Base-by-base conservation (phyloP, 2,888 invertebrate genomes). In the Polyommatus iphigenia region DNA sequence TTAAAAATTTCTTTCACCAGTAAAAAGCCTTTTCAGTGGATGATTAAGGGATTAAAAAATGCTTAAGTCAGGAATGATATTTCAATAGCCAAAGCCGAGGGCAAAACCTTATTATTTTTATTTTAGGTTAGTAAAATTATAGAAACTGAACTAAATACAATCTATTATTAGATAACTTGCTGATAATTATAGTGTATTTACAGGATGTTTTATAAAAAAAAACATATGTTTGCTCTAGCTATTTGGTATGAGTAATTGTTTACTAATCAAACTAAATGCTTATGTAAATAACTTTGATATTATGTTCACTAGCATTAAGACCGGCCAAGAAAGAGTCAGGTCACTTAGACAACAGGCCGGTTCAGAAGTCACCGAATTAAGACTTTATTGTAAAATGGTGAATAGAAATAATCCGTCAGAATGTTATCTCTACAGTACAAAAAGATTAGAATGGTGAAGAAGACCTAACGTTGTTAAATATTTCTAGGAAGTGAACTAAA, bases 171-270 rank as follows among this genome's bases (percentile, higher is more conserved):
- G 41, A 8, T 41, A 41, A 41, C 41, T 10, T 41, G 41, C 2
- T 41, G 20, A 18, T 59, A 0, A 59, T 59, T 6, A 59, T 59
- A 59, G 8, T n/a, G 59, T 59, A 20, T 62, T 10, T 8, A 62
- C 62, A 62, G 62, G 24, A 62, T 62, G 20, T 62, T 24, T 62
- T 20, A 24, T 62, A 62, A 62, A 62, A 62, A 62, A 62, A 24
- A 8, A n/a, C 1, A 59, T 59, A 3, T 20, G 59, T 62, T 62
- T 62, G 24, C 20, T 24, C 4, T 59, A 20, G 59, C 59, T 62
- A 13, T 10, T 62, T 24, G 8, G 13, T 62, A 10, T 62, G 62
- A 62, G 3, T 20, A 57, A n/a, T n/a, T 57, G n/a, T 57, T 57
- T 62, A 8, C 24, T 10, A 10, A 24, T 62, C 20, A 24, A n/a